phyloP scores from a whole-genome alignment of 2,113 vertebrate species.

The Siphamia tubifer region DNA sequence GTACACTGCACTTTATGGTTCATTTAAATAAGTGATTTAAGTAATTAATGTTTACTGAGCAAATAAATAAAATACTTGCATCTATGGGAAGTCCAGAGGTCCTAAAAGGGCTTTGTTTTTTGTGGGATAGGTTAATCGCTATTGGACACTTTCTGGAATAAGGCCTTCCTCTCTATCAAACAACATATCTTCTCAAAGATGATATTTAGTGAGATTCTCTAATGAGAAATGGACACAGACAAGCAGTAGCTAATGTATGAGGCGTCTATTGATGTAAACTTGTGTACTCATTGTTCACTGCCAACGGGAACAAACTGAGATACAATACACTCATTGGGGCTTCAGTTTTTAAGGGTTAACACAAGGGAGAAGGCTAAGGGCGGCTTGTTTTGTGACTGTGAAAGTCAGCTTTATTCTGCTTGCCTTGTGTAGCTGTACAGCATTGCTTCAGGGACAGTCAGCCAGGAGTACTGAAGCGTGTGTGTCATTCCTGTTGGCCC shows the following conservation, averaged over 20 bases:
- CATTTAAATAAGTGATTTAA: neutral
- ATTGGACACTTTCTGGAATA: neutral
- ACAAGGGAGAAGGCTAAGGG: slow-evolving; percentile 1
- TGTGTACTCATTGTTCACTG: neutral
- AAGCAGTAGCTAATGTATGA: neutral
- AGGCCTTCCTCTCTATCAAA: neutral
- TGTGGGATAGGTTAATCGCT: neutral
- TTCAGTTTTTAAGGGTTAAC: slow-evolving; percentile 4
- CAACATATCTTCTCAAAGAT: neutral
- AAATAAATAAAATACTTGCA: neutral
- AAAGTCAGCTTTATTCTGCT: slow-evolving; percentile 40
- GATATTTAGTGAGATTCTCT: too few relatives aligned
- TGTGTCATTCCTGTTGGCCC: neutral
- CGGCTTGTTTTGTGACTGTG: slow-evolving; percentile 13
- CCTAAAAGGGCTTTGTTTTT: too few relatives aligned
- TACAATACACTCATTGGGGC: neutral
- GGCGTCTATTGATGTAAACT: neutral
- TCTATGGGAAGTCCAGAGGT: slow-evolving; percentile 1
- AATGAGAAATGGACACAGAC: neutral
- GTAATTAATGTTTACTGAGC: neutral
- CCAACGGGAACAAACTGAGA: neutral
- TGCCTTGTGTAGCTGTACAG: neutral
- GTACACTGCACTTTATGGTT: neutral
- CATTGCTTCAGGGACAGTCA: slow-evolving; percentile 15
- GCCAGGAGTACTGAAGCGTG: slow-evolving; percentile 25